phyloP scores from a whole-genome alignment of 2,888 invertebrate genomes.

The Chouioia cunea region DNA sequence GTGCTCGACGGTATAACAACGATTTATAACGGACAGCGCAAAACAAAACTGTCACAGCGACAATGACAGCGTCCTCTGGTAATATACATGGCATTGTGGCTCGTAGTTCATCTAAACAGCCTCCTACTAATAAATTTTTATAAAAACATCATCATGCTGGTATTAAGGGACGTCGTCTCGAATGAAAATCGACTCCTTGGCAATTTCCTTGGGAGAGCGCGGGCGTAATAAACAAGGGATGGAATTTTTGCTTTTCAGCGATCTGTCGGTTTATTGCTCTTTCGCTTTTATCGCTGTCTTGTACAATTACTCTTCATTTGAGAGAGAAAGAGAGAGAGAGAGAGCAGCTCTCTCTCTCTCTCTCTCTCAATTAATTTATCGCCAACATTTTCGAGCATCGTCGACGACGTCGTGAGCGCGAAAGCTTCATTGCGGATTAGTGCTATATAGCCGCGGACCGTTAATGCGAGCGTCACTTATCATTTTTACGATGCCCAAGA shows the following conservation, averaged over 20 bases:
- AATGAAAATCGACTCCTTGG: no score
- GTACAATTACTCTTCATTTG: constrained; percentile 43
- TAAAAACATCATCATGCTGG: neutral
- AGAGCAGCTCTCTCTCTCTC: neutral
- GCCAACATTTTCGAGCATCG: constrained; percentile 41
- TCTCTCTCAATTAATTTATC: constrained; percentile 45
- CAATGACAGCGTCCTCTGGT: constrained; percentile 32
- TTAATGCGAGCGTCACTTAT: constrained; percentile 41
- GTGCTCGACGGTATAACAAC: neutral
- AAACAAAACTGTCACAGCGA: constrained; percentile 4
- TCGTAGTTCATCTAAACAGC: constrained; percentile 16
- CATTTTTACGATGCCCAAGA: constrained; percentile 42
- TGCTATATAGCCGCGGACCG: constrained; percentile 26
- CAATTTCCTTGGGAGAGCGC: no score
- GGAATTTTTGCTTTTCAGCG: no score
- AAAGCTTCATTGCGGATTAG: constrained; percentile 46
- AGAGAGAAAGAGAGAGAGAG: neutral
- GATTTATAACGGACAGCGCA: constrained; percentile 9
- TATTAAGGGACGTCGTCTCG: no score
- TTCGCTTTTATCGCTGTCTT: constrained; percentile 33
- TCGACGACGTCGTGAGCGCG: neutral
- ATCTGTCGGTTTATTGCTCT: neutral
- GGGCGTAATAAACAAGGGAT: no score
- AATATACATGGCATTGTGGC: neutral
- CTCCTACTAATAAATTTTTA: constrained; percentile 27